Conservation (phyloP, 1,140 invertebrate genomes). For the Hylaeus volcanicus region DNA sequence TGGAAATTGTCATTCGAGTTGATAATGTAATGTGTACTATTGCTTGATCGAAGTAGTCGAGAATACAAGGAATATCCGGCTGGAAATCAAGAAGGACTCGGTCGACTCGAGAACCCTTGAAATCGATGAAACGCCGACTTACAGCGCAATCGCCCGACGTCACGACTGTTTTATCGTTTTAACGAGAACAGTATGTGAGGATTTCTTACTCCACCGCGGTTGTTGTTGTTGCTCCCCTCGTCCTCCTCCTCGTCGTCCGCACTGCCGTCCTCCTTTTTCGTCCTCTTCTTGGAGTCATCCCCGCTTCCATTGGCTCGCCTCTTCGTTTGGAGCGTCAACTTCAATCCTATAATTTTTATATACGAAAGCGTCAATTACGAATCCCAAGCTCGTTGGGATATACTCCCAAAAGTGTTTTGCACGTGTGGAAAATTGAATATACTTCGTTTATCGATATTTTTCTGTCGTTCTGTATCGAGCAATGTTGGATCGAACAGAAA, state of each 20-base stretch:
- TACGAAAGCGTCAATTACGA: background rate
- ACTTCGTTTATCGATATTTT: background rate
- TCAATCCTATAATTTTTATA: conserved; percentile 83
- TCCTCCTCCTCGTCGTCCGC: conserved; percentile 85
- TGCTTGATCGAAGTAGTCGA: background rate
- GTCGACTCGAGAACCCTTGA: conserved; percentile 11
- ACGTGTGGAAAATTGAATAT: background rate
- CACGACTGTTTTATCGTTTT: conserved; percentile 39
- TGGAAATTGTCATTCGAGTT: too few species aligned
- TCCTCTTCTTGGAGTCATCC: conserved; percentile 82
- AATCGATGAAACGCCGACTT: conserved; percentile 42
- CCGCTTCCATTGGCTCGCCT: conserved; percentile 86
- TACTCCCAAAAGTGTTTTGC: conserved; percentile 27
- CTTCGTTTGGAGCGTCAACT: conserved; percentile 93
- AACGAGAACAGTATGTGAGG: conserved; percentile 50
- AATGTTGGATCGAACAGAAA: too few species aligned
- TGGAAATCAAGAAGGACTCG: background rate
- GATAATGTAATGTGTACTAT: background rate
- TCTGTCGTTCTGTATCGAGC: too few species aligned
- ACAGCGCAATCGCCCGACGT: conserved; percentile 34
- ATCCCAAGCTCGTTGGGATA: conserved; percentile 3
- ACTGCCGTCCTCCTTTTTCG: conserved; percentile 83
- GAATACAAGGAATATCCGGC: conserved; percentile 1
- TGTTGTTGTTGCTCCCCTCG: conserved; percentile 80
- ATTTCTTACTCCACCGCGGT: conserved; percentile 79